Base-by-base conservation (phyloP, 1,140 invertebrate genomes). In the Calycopis cecrops region DNA sequence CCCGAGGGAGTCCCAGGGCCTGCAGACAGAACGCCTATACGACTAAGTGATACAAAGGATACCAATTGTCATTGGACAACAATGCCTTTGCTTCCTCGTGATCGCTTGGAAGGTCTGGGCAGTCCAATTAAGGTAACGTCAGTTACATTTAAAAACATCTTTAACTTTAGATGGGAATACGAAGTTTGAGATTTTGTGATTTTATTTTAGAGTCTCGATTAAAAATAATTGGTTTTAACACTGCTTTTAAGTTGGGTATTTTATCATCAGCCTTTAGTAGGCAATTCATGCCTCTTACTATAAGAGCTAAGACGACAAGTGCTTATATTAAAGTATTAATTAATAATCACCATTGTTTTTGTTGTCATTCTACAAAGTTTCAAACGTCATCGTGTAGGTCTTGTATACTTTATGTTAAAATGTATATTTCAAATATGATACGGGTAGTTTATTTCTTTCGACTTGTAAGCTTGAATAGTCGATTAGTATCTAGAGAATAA, bases 1-100 rank as follows among this genome's bases (percentile, higher is more conserved):
- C 68, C 75, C 4, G 67, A 73, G 34, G 63, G 63, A 11, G 71
- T 67, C 6, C 81, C 81, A 2, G 73, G 62, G 9, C 73, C 79
- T 1, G 62, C 72, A 18, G 79, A 85, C 59, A 67, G 73, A n/a
- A 76, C 84, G 75, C 81, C 84, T 9, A 73, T 87, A 48, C 63
- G 69, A n/a, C 69, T 87, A 17, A 85, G 81, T 52, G 49, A 71
- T 42, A 74, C 48, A 38, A 71, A 73, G 48, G 79, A 86, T 57
- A 74, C 67, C 48, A 82, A 80, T 60, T 87, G 84, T 62, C 75
- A 78, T 8, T 85, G 73, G 72, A 79, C 71, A 3, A 75, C 79
- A 37, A 65, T 72, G 48, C 79, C 81, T 14, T 57, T 85, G 12
- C 57, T 82, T 33, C 68, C 78, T 12, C 34, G 69, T 38, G 76